Conservation (phyloP, 2,888 invertebrate genomes). For the Abscondita cerata region DNA sequence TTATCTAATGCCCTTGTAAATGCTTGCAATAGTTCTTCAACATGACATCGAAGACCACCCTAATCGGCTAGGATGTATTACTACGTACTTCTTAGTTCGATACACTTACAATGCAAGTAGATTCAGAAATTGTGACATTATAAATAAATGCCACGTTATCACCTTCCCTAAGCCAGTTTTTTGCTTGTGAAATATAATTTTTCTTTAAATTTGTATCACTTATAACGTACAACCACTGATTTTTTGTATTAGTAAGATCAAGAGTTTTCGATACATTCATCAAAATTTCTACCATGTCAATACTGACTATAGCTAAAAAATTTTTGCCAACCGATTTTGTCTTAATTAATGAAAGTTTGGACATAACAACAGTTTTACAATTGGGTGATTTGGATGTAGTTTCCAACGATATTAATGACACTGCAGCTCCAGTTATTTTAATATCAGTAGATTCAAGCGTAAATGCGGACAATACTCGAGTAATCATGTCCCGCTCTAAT, state of each 20-base stretch:
- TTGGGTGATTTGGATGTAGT: conserved; percentile 42
- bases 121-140: conserved; percentile 66
- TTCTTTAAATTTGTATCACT: conserved; percentile 64
- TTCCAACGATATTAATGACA: conserved; percentile 52
- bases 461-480: conserved; percentile 67
- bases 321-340: conserved; percentile 53
- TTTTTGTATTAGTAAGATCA: conserved; percentile 72
- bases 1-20: conserved; percentile 73
- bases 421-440: conserved; percentile 43
- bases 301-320: conserved; percentile 70
- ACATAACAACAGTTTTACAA: conserved; percentile 46
- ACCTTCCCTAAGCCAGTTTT: conserved; percentile 72
- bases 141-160: conserved; percentile 82
- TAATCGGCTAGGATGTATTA: too few relatives aligned
- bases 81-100: too few relatives aligned
- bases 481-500: conserved; percentile 70
- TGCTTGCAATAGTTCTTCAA: conserved; percentile 70
- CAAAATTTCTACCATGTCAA: conserved; percentile 68
- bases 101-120: conserved; percentile 65
- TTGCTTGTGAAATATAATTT: conserved; percentile 64
- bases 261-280: conserved; percentile 73
- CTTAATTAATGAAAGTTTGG: conserved; percentile 51
- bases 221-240: conserved; percentile 84
- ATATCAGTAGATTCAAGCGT: conserved; percentile 54
- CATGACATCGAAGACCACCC: conserved; percentile 73